Evolutionary conservation across 2,888 invertebrate species (phyloP).

Genomic region (Automeris io): DNA sequence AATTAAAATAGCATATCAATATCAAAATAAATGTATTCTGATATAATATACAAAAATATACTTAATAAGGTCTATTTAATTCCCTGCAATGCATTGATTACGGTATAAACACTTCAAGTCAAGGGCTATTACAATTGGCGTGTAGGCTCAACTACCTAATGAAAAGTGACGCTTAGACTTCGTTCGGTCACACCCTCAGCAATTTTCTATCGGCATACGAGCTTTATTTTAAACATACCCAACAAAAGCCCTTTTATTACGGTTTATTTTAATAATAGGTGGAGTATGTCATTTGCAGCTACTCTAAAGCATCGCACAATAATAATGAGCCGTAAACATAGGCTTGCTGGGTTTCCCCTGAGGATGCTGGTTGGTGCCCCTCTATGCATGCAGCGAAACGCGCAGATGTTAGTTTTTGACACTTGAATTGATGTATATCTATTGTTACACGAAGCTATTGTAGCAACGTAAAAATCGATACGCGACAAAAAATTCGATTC

Average conservation of each 20-base stretch:
- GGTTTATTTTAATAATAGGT: slow-evolving; percentile 70
- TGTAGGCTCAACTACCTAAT: slow-evolving; percentile 31
- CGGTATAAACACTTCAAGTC: slow-evolving; percentile 41
- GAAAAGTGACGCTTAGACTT: slow-evolving; percentile 37
- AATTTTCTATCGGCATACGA: slow-evolving; percentile 36
- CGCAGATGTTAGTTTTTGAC: slow-evolving; percentile 78
- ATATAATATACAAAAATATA: no score
- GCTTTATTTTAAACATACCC: slow-evolving; percentile 54
- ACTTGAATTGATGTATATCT: slow-evolving; percentile 73
- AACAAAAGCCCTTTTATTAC: slow-evolving; percentile 56
- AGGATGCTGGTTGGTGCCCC: slow-evolving; percentile 52
- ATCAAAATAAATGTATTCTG: no score
- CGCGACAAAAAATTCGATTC: slow-evolving; percentile 47
- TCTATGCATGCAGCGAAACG: slow-evolving; percentile 66
- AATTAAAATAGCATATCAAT: no score
- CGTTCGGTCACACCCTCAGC: slow-evolving; percentile 37
- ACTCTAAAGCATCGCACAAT: slow-evolving; percentile 66
- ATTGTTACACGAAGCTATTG: slow-evolving; percentile 60
- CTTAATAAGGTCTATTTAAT: no score
- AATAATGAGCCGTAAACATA: slow-evolving; percentile 74
- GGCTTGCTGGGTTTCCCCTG: slow-evolving; percentile 58
- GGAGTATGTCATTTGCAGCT: slow-evolving; percentile 72
- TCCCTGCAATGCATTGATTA: slow-evolving; percentile 34
- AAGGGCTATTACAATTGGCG: slow-evolving; percentile 38
- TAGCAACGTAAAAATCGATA: slow-evolving; percentile 57